Conservation (phyloP, 2,888 invertebrate species). For the Cataglyphis livida region DNA sequence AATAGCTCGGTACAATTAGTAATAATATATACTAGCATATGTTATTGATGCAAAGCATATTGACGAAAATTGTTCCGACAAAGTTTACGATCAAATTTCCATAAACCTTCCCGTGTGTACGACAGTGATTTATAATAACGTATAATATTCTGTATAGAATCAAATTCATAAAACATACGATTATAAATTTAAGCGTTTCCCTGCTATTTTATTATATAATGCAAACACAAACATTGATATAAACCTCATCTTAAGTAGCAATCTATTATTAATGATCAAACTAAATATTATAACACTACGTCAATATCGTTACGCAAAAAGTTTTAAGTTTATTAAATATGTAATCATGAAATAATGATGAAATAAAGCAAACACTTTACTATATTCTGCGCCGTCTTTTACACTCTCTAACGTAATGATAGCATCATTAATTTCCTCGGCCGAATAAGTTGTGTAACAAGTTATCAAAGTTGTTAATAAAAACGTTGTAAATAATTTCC, state of each 20-base stretch:
- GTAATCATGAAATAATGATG: not conserved
- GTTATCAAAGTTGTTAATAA: not conserved
- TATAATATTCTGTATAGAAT: not conserved
- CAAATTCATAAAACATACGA: not conserved
- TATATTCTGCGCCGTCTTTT: not conserved
- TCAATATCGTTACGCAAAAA: not conserved
- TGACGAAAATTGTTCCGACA: conserved; percentile 18
- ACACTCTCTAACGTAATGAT: conserved; percentile 10
- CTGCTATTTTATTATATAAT: not conserved
- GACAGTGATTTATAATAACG: not conserved
- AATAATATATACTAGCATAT: conserved; percentile 17
- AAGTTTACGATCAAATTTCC: conserved; percentile 1
- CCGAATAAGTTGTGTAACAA: conserved; percentile 11
- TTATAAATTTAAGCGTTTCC: not conserved
- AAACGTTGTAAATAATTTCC: conserved; percentile 20
- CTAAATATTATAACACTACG: not conserved
- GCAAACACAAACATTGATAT: not conserved
- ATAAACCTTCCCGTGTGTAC: not conserved
- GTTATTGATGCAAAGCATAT: conserved; percentile 6
- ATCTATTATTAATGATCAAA: not conserved
- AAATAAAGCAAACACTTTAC: not conserved
- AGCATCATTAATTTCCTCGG: conserved; percentile 19
- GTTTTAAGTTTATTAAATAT: not conserved
- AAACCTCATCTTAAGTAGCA: not conserved
- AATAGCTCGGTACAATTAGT: conserved; percentile 38